Conservation (phyloP, 2,888 invertebrate species). For the Lysandra coridon region DNA sequence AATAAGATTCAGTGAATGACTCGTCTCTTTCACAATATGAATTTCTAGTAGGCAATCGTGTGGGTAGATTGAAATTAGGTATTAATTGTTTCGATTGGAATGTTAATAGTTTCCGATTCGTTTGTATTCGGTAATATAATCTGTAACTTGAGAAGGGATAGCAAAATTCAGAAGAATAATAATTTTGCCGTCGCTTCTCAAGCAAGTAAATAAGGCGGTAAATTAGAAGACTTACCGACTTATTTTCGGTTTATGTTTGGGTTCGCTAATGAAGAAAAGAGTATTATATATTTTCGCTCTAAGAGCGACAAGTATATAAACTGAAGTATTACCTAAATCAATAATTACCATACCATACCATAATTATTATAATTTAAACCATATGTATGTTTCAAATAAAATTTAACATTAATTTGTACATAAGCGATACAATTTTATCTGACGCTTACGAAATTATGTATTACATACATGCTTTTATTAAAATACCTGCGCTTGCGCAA, state of each 20-base stretch:
- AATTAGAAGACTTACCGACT: too few species aligned
- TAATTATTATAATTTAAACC: too few species aligned
- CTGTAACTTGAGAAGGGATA: not conserved
- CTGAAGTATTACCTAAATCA: too few species aligned
- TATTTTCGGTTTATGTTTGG: not conserved
- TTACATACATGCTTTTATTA: not conserved
- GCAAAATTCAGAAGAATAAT: not conserved
- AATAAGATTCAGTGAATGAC: not conserved
- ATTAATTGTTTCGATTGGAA: conserved; percentile 5
- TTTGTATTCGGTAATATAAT: not conserved
- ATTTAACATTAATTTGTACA: not conserved
- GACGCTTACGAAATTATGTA: not conserved
- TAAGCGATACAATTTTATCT: not conserved
- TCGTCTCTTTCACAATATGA: not conserved
- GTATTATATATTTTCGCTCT: not conserved
- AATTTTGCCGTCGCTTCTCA: too few species aligned
- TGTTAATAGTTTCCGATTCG: not conserved
- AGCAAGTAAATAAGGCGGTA: too few species aligned
- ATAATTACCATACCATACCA: too few species aligned
- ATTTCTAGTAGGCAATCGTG: conserved; percentile 11
- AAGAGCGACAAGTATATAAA: not conserved
- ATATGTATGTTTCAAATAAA: not conserved
- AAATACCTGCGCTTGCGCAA: not conserved
- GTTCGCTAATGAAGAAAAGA: not conserved
- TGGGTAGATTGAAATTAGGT: not conserved